Evolutionary conservation across 2,113 vertebrate species (phyloP).

Genomic region (Cygnus atratus): DNA sequence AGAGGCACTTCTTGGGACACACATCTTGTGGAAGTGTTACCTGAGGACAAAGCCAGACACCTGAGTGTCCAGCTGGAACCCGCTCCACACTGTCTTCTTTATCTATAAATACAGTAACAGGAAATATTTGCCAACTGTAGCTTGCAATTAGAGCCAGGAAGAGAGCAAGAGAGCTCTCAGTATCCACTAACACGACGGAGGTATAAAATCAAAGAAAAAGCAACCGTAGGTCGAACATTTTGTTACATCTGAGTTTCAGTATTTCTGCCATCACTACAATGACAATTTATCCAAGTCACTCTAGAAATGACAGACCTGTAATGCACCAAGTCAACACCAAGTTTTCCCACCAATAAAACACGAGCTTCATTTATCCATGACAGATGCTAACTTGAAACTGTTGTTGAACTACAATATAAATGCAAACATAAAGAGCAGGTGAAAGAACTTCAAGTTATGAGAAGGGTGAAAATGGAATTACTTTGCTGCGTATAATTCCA

Average conservation of each 20-base stretch:
- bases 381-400: not conserved
- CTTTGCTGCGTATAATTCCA: not conserved
- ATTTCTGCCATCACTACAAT: not conserved
- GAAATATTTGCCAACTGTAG: not conserved
- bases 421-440: not conserved
- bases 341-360: not conserved
- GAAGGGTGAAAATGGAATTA: not conserved
- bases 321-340: not conserved
- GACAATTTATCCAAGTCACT: not conserved
- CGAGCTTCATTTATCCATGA: not conserved
- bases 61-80: not conserved
- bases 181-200: not conserved
- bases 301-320: not conserved
- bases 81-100: not conserved
- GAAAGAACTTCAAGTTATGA: not conserved
- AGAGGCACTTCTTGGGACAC: not conserved
- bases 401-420: not conserved
- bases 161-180: accelerated
- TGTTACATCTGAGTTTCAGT: not conserved
- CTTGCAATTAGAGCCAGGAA: not conserved
- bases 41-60: not conserved
- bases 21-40: not conserved
- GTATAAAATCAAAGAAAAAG: not conserved
- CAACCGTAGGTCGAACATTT: not conserved
- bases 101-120: not conserved